A percentile compares a stretch with the other conserved stretches of the same genome.
Conservation (phyloP, 2,797 vertebrate genomes). For the Acrossocheilus fasciatus region DNA sequence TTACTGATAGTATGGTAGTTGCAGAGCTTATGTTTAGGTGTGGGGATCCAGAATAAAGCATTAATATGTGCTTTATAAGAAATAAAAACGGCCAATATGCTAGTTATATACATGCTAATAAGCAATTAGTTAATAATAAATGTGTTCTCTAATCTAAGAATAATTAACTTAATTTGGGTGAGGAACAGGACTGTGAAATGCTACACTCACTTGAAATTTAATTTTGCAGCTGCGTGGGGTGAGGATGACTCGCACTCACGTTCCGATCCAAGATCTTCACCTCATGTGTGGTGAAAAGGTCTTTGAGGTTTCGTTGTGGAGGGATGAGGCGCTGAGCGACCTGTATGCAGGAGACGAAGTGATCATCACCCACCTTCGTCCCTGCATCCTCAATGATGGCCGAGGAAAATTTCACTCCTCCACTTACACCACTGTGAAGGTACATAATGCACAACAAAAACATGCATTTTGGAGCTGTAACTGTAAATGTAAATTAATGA, state of each 20-base stretch:
- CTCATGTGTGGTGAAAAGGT: background rate
- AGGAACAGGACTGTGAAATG: background rate
- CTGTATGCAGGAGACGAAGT: background rate
- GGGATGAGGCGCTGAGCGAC: background rate
- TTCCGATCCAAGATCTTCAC: background rate
- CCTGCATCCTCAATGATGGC: background rate
- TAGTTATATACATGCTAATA: too few relatives aligned
- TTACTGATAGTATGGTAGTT: too few relatives aligned
- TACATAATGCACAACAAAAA: background rate
- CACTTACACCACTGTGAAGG: background rate
- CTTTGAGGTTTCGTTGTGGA: background rate
- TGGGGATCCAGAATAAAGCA: too few relatives aligned
- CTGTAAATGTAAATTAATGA: background rate
- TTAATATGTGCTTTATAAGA: too few relatives aligned
- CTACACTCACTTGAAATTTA: background rate
- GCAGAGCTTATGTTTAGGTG: too few relatives aligned
- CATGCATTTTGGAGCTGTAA: background rate
- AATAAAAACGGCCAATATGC: too few relatives aligned
- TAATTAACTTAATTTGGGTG: background rate
- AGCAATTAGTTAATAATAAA: too few relatives aligned
- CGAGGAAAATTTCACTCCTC: background rate
- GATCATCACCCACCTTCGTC: background rate
- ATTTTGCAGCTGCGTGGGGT: background rate
- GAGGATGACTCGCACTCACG: background rate
- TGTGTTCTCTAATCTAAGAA: too few relatives aligned